These are phyloP conservation scores for Silurus asotus DNA, from an alignment of 2,113 vertebrate species.

Conservation along the genomic window DNA sequence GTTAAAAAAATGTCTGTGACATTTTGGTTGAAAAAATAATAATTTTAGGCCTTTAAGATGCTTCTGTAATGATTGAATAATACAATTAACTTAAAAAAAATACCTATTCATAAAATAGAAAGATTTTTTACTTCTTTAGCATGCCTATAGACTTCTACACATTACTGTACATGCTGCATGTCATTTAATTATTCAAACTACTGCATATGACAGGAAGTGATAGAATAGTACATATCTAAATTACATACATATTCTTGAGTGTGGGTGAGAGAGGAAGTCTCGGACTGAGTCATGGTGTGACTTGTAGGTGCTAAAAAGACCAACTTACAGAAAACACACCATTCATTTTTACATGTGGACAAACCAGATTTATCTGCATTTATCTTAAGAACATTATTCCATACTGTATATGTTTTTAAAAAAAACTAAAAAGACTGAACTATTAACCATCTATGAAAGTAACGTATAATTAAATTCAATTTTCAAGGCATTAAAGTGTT, in stretches of 20 bases:
- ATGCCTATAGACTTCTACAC: background rate
- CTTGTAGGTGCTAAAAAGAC: conserved; percentile 28
- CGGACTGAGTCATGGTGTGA: conserved; percentile 52
- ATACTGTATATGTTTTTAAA: background rate
- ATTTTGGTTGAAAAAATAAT: background rate
- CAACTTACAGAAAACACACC: background rate
- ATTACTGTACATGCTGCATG: background rate
- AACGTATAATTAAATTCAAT: background rate
- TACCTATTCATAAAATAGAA: background rate
- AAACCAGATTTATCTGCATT: conserved; percentile 2
- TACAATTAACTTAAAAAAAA: background rate
- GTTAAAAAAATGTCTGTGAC: background rate
- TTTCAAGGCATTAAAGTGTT: background rate
- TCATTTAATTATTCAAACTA: conserved; percentile 30
- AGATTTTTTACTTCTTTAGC: background rate
- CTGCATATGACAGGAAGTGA: conserved; percentile 55
- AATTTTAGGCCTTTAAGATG: background rate
- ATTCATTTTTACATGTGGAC: background rate
- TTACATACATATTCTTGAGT: conserved; percentile 44
- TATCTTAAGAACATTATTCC: background rate
- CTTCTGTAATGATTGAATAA: background rate
- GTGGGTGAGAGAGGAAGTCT: conserved; percentile 55
- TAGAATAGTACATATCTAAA: conserved; percentile 47
- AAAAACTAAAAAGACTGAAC: background rate
- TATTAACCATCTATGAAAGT: background rate